phyloP scores from a whole-genome alignment of 2,113 vertebrate genomes.

The Hirundichthys speculiger region DNA sequence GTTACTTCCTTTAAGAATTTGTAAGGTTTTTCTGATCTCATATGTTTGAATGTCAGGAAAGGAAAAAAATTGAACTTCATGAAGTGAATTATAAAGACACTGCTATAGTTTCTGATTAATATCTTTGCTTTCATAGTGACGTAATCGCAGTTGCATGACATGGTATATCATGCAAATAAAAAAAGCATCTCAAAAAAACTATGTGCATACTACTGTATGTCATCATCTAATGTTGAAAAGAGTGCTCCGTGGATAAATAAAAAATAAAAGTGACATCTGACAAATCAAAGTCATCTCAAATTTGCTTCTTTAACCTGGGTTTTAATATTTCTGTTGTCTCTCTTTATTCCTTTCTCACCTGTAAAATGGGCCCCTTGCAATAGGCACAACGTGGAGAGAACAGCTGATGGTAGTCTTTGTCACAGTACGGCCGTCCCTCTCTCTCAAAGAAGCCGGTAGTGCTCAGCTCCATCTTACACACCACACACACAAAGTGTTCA shows the following conservation, averaged over 20 bases:
- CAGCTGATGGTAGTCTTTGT: conserved; percentile 86
- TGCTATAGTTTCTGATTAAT: conserved; percentile 44
- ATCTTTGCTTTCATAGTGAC: conserved; percentile 39
- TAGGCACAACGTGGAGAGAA: conserved; percentile 89
- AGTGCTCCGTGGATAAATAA: conserved; percentile 29
- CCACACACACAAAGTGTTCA: conserved; percentile 87
- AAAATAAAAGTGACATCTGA: conserved; percentile 19
- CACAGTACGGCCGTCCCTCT: conserved; percentile 83
- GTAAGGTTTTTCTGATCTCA: conserved; percentile 25
- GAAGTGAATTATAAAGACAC: conserved; percentile 4
- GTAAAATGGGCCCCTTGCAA: conserved; percentile 83
- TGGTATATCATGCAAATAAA: conserved; percentile 3
- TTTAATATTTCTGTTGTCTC: background rate
- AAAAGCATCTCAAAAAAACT: conserved; percentile 13
- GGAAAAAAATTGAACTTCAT: conserved; percentile 21
- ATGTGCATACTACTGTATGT: conserved; percentile 17
- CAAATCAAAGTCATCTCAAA: conserved; percentile 7
- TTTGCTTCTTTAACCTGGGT: background rate
- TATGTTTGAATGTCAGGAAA: conserved; percentile 27
- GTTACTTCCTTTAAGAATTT: conserved; percentile 20
- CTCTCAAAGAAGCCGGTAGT: conserved; percentile 86
- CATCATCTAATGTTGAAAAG: conserved; percentile 28
- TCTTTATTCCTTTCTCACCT: conserved; percentile 67
- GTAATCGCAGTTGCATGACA: conserved; percentile 28
- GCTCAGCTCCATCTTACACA: conserved; percentile 84